Conservation (phyloP, 2,797 vertebrate species). For the Neomorphus geoffroyi region DNA sequence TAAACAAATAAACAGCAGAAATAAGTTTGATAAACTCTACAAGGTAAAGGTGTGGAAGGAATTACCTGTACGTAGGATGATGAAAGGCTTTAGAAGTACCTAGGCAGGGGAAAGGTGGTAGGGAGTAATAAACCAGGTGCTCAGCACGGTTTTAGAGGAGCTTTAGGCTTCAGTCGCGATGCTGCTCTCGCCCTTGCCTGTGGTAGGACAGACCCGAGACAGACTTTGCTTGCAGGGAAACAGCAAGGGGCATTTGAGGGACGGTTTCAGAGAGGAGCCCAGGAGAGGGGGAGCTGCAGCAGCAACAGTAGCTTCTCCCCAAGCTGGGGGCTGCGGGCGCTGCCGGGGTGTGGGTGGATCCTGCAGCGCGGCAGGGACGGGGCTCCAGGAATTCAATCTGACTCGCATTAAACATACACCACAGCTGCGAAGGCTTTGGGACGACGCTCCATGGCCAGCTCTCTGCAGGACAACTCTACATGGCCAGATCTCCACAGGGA, state of each 20-base stretch:
- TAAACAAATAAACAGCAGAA: neutral
- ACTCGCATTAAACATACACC: too few relatives aligned
- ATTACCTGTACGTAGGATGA: neutral
- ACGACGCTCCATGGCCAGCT: too few relatives aligned
- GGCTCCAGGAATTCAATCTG: too few relatives aligned
- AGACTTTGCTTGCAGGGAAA: neutral
- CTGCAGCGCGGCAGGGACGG: too few relatives aligned
- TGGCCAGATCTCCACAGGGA: too few relatives aligned
- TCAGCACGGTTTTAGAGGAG: neutral
- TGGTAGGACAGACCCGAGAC: rapidly evolving
- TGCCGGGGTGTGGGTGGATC: too few relatives aligned
- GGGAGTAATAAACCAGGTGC: neutral
- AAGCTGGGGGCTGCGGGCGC: too few relatives aligned
- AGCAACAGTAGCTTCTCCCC: too few relatives aligned
- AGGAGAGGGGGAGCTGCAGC: too few relatives aligned
- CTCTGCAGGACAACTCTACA: too few relatives aligned
- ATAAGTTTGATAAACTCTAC: neutral
- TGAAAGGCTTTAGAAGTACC: neutral
- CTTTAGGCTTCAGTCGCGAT: neutral
- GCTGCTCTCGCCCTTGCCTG: neutral
- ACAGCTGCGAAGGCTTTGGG: too few relatives aligned
- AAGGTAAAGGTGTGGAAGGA: neutral
- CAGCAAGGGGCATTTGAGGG: neutral
- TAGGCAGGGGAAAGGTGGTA: rapidly evolving
- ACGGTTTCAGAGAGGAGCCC: neutral